These are phyloP conservation scores for Phymatocera aterrima DNA, from an alignment of 2,888 invertebrate genomes.

Conservation along the genomic window DNA sequence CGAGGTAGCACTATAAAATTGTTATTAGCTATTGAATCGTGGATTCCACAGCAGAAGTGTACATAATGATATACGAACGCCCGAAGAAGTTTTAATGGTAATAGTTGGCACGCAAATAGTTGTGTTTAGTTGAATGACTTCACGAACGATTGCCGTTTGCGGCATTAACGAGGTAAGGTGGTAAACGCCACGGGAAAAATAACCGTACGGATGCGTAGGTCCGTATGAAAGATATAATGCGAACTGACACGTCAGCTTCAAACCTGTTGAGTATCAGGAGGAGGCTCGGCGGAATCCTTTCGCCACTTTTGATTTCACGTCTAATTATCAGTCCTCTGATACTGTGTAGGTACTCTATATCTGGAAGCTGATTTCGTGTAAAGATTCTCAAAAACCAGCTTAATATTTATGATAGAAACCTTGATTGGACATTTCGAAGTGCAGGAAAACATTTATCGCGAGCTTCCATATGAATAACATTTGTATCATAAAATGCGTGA, in stretches of 20 bases:
- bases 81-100: neutral
- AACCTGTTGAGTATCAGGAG: neutral
- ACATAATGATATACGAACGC: constrained; percentile 11
- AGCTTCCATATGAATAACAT: neutral
- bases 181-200: no score
- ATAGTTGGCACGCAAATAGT: neutral
- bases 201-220: no score
- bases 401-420: neutral
- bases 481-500: neutral
- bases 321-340: neutral
- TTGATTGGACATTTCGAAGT: neutral
- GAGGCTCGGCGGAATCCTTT: no score
- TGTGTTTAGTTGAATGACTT: constrained; percentile 9
- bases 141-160: no score
- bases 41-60: neutral
- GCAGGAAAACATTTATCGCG: neutral
- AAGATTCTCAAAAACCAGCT: neutral
- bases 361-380: neutral
- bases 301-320: neutral
- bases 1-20: neutral
- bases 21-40: neutral
- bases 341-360: neutral
- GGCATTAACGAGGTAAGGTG: no score
- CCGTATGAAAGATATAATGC: no score
- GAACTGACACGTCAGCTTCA: neutral